Conservation (phyloP, 2,888 invertebrate genomes). For the Orchestes rusci region DNA sequence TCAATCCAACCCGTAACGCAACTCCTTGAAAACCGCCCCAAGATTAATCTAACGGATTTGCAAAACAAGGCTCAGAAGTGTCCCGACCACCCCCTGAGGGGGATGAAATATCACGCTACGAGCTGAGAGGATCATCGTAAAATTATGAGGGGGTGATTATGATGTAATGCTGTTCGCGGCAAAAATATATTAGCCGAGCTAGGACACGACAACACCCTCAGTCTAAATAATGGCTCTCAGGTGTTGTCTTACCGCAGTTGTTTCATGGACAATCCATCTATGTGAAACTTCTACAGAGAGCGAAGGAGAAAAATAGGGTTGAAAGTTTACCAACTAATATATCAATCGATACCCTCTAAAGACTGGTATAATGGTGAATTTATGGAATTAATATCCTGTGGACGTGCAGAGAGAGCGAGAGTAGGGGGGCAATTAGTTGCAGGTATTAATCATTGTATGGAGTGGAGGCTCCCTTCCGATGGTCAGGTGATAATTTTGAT, state of each 20-base stretch:
- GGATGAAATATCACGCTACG: conserved; percentile 39
- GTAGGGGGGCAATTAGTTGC: conserved; percentile 26
- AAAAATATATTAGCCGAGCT: conserved; percentile 27
- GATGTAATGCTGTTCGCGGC: conserved; percentile 26
- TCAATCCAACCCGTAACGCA: no score
- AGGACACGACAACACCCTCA: no score
- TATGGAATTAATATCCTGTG: conserved; percentile 40
- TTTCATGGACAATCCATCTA: no score
- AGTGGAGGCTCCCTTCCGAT: background rate
- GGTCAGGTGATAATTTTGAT: no score
- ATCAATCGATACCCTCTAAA: no score
- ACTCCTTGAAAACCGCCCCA: conserved; percentile 17
- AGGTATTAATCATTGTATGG: conserved; percentile 29
- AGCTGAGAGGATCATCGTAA: conserved; percentile 22
- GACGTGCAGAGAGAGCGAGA: conserved; percentile 29
- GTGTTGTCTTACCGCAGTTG: conserved; percentile 21
- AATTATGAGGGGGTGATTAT: conserved; percentile 28
- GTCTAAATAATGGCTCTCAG: conserved; percentile 17
- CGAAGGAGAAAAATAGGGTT: no score
- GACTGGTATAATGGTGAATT: no score
- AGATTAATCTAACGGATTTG: conserved; percentile 22
- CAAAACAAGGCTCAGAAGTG: conserved; percentile 19
- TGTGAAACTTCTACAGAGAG: no score
- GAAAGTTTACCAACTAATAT: no score
- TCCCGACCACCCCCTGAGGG: conserved; percentile 14